Evolutionary conservation across 35 echinoderm and acorn worm genomes (phyloP).

Genomic region (Acanthaster planci): DNA sequence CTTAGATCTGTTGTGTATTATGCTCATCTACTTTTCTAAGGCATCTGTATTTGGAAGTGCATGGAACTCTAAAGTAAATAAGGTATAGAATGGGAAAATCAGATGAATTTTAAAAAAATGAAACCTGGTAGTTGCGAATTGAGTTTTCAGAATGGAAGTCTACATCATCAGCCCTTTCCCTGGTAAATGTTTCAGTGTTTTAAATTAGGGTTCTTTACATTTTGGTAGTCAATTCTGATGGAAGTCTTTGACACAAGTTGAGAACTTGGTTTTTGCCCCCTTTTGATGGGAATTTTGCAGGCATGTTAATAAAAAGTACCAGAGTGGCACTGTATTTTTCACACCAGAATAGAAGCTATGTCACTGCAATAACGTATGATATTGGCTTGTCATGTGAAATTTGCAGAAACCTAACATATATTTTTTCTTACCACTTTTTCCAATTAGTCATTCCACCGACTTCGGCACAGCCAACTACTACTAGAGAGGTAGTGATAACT

Average conservation of each 20-base stretch:
- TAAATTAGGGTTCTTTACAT: no score
- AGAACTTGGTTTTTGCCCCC: neutral
- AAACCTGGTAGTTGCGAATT: no score
- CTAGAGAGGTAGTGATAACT: conserved; percentile 5
- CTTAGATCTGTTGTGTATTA: no score
- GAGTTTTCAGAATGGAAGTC: no score
- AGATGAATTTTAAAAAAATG: no score
- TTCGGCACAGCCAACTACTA: neutral
- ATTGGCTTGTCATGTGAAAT: neutral
- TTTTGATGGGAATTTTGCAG: neutral
- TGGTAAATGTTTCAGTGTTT: no score
- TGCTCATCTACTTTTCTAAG: no score
- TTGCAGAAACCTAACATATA: neutral
- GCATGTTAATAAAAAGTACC: neutral
- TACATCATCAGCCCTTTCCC: no score
- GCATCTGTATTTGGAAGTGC: no score
- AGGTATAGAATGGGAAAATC: no score
- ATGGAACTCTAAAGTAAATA: no score
- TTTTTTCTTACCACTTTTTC: neutral
- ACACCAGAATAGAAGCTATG: neutral
- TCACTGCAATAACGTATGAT: neutral
- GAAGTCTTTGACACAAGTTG: neutral
- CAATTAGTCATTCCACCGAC: neutral
- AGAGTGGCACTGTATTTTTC: neutral
- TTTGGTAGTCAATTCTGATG: neutral